Base-by-base conservation (phyloP, 2,113 vertebrate species). In the Paramormyrops kingsleyae region DNA sequence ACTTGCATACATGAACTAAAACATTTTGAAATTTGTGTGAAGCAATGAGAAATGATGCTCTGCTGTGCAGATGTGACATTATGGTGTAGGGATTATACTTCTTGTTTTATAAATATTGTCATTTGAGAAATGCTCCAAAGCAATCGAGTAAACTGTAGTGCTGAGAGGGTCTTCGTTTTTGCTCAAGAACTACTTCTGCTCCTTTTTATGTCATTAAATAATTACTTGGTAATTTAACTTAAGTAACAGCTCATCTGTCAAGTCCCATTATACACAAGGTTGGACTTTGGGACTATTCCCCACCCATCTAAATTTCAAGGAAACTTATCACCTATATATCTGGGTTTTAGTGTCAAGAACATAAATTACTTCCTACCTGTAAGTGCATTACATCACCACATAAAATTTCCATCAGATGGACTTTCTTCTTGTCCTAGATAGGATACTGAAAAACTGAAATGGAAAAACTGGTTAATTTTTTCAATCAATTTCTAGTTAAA, bases 251-350 rank as follows among this genome's bases (percentile, higher is more conserved):
- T 2, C 46, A 47, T 31, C 49, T 9, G 53, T 88, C 35, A 56
- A 59, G 53, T 27, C 31, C 19, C 31, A 39, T 42, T 59, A 88
- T 42, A 44, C n/a, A 52, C 4, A 19, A 84, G 35, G 44, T 42
- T 49, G 83, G 83, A n/a, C 84, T 89, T 89, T 86, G 39, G 39
- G 62, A 83, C 84, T 62, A 44, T 47, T 53, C 80, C 89, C 49
- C 89, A 86, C 89, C 89, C 56, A 89, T 85, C 13, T 66, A 85
- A 66, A 66, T 66, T 85, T 46, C 84, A 87, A 70, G 46, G 62
- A 70, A 70, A 21, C 31, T 52, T 87, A 87, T 66, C n/a, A 47
- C 6, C 24, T n/a, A 85, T 12, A 50, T 49, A 56, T 89, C 35
- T 44, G 50, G 80, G 84, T 74, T 70, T 90, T 90, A 90, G 56